Evolutionary conservation across 2,113 vertebrate genomes (phyloP), one percentile per base, ranked within the genome.

Genomic region (Tricholaema leucomelas): DNA sequence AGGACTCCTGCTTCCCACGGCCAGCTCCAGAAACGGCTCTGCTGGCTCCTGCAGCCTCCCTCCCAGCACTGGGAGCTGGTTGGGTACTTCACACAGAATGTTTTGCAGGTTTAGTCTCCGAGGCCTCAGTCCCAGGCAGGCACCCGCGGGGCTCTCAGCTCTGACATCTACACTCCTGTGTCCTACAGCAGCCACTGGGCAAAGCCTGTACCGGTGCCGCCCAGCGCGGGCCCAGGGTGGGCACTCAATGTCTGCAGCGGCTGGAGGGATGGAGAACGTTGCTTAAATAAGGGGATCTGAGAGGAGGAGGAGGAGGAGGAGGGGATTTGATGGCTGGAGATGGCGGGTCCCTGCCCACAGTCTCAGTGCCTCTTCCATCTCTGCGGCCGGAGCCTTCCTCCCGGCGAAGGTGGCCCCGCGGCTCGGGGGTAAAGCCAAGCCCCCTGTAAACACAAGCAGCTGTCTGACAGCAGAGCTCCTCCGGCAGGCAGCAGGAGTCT

Each of bases 131-230:
- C 82, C 92, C 87, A 86, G 92, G 93, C 96, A 96, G 96, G 96
- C 95, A 96, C 63, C n/a, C 87, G 33, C 31, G 12, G 90, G 92
- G 61, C 66, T 88, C 93, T 95, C 96, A 72, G 88, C 28, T 38
- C 93, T 95, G 93, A 18, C 96, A 96, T 97, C 82, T 97, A 97
- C 97, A 96, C 91, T 94, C 91, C 80, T 4, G 4, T 92, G 94
- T 90, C 77, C 96, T 96, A 96, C 95, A 95, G 92, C 91, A 86
- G 96, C 93, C 90, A 46, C 96, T 95, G 95, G 94, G 93, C 96
- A 95, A 96, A 94, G 94, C 91, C 96, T 95, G 96, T 96, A 96
- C 97, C 97, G 38, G 95, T 36, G 12, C 93, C 92, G 94, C 78
- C 42, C 60, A 79, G 80, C 46, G 84, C 5, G n/a, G 90, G 81